phyloP scores from a whole-genome alignment of 2,113 vertebrate species.

The Hirundichthys speculiger region DNA sequence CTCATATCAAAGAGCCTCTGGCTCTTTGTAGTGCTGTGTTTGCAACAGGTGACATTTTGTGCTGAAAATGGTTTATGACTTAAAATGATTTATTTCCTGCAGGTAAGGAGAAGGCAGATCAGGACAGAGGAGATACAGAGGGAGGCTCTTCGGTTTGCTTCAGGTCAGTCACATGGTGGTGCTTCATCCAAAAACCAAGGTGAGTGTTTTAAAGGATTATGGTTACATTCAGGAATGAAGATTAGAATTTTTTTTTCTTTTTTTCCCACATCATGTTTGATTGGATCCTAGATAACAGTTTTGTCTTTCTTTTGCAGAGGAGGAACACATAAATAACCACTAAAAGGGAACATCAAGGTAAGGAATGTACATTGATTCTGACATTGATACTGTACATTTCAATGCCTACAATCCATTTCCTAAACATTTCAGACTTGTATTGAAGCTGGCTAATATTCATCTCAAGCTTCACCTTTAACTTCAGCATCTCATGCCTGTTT shows the following conservation, averaged over 20 bases:
- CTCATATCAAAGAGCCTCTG: conserved; percentile 59
- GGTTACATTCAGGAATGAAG: too few relatives aligned
- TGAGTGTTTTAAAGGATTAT: neutral
- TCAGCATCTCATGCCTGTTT: too few relatives aligned
- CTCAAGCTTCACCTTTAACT: too few relatives aligned
- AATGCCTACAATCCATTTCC: too few relatives aligned
- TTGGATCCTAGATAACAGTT: neutral
- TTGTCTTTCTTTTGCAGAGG: neutral
- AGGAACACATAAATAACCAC: neutral
- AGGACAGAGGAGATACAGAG: conserved; percentile 13
- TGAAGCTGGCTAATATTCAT: too few relatives aligned
- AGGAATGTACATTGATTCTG: conserved; percentile 1
- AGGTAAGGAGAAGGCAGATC: conserved; percentile 18
- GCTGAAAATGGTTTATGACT: conserved; percentile 49
- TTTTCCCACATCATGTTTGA: neutral
- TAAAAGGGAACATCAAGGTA: conserved; percentile 2
- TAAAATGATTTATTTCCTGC: conserved; percentile 34
- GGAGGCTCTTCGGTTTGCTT: neutral
- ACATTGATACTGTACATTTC: too few relatives aligned
- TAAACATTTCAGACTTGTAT: too few relatives aligned
- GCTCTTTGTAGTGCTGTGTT: conserved; percentile 63
- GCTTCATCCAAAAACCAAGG: neutral
- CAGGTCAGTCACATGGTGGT: conserved; percentile 3
- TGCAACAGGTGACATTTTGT: conserved; percentile 70
- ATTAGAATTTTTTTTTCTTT: neutral